Percentiles rank a stretch among this genome's conserved stretches.
These are phyloP conservation scores for Pygoscelis antarcticus DNA, from an alignment of 2,113 vertebrate genomes.

Conservation along the genomic window DNA sequence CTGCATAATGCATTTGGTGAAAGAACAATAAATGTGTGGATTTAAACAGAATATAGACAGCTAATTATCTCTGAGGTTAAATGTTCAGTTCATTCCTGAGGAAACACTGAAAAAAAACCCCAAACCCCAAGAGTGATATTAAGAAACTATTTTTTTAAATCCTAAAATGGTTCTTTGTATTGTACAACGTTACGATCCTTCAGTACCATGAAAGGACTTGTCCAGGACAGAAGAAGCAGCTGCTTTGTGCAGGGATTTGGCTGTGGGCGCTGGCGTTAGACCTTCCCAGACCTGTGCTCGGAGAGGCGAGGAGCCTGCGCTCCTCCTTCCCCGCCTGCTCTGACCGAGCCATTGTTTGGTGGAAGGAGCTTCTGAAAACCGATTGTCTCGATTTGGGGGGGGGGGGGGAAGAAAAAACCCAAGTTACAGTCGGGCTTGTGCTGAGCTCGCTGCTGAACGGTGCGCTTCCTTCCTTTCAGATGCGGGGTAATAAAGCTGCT, in stretches of 20 bases:
- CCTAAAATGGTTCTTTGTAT: neutral
- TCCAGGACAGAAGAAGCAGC: neutral
- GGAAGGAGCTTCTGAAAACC: neutral
- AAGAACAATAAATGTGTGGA: neutral
- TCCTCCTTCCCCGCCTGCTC: neutral
- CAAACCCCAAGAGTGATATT: neutral
- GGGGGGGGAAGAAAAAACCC: neutral
- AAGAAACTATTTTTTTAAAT: neutral
- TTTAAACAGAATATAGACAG: conserved; percentile 27
- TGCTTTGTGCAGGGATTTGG: neutral
- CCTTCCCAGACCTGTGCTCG: neutral
- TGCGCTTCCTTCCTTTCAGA: neutral
- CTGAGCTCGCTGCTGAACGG: rapidly evolving
- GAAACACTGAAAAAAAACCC: neutral
- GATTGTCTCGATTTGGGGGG: neutral
- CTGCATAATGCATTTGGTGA: neutral
- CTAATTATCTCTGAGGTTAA: conserved; percentile 13
- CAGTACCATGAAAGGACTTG: neutral
- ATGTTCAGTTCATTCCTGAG: neutral
- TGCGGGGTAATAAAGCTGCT: neutral
- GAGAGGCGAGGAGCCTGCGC: neutral
- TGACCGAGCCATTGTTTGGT: neutral
- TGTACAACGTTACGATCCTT: neutral
- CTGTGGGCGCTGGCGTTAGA: neutral
- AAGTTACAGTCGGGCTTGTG: neutral